Conservation (phyloP, 2,113 vertebrate species). For the Daphoenositta chrysoptera region DNA sequence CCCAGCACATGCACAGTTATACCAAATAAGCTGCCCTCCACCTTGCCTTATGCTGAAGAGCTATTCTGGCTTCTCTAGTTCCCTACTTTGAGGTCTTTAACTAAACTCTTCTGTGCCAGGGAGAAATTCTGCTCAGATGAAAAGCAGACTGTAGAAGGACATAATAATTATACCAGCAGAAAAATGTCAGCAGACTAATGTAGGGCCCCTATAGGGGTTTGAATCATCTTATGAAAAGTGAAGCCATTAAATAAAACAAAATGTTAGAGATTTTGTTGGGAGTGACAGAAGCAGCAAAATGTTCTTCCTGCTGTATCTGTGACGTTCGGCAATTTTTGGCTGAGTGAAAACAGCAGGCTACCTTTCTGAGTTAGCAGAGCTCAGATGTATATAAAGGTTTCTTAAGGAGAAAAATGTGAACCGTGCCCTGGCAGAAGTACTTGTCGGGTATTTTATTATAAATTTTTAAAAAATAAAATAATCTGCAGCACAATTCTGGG, state of each 20-base stretch:
- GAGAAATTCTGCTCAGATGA: not conserved
- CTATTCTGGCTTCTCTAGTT: not conserved
- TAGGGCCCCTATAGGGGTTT: conserved; percentile 51
- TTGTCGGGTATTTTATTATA: not conserved
- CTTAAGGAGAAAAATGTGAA: conserved; percentile 6
- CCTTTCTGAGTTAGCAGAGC: not conserved
- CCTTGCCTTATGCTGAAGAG: not conserved
- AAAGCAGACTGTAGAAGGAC: conserved; percentile 32
- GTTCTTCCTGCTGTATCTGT: conserved; percentile 45
- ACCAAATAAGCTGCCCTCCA: not conserved
- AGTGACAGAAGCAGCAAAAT: conserved; percentile 48
- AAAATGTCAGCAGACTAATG: conserved; percentile 54
- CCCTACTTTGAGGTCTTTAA: conserved; percentile 16
- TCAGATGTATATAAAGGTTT: not conserved
- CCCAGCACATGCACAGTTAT: not conserved
- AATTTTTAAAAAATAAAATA: not conserved
- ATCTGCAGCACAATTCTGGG: not conserved
- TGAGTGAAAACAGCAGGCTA: conserved; percentile 40
- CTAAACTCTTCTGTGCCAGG: not conserved
- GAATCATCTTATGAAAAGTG: conserved; percentile 48
- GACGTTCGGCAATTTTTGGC: conserved; percentile 29
- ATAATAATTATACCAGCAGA: conserved; percentile 45
- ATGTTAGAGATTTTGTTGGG: conserved; percentile 53
- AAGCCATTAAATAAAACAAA: conserved; percentile 59
- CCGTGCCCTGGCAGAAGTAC: not conserved